Evolutionary conservation across 1,140 invertebrate species (phyloP), one percentile per base, ranked within the genome.

Genomic region (Drosophila carrolli): DNA sequence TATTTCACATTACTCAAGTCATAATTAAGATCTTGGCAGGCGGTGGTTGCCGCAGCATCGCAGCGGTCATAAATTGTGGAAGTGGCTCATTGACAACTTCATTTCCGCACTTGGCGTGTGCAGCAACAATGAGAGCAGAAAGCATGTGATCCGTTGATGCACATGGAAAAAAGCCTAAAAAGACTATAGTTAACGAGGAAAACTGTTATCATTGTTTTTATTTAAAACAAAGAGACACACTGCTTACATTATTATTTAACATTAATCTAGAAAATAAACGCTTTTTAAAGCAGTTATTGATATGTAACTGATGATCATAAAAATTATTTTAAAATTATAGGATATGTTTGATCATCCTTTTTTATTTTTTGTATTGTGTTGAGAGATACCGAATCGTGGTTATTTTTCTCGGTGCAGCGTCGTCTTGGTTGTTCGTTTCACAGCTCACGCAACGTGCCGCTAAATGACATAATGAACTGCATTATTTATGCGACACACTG

Each of bases 391-490:
- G 7, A 32, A 32, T 32, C 29, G 29, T 32, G 6, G 7, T 32
- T 35, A 27, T 38, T 60, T 60, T 16, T 7, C 14, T 32, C 27
- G 6, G 7, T 32, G 27, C 75, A 71, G 55, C 65, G 83, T 47
- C 63, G 46, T 72, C 70, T 82, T 70, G 73, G 73, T 58, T 63
- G 58, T 55, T 60, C 59, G 38, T 63, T 63, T 63, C 55, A 60
- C 60, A 75, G 56, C 57, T 63, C 84, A 89, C 84, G 84, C 84
- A 89, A 89, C 74, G 62, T 89, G 84, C 77, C 74, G 81, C 84
- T 84, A 89, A 89, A 90, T 89, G 84, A 89, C 84, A 89, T 89
- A 89, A 89, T 89, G 84, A 89, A 89, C 84, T 89, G 84, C 80
- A 89, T 89, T 89, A 89, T 89, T 89, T 89, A 89, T 89, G 85